These are phyloP conservation scores for Peucedramus taeniatus DNA, from an alignment of 2,113 vertebrate genomes.

Conservation along the genomic window DNA sequence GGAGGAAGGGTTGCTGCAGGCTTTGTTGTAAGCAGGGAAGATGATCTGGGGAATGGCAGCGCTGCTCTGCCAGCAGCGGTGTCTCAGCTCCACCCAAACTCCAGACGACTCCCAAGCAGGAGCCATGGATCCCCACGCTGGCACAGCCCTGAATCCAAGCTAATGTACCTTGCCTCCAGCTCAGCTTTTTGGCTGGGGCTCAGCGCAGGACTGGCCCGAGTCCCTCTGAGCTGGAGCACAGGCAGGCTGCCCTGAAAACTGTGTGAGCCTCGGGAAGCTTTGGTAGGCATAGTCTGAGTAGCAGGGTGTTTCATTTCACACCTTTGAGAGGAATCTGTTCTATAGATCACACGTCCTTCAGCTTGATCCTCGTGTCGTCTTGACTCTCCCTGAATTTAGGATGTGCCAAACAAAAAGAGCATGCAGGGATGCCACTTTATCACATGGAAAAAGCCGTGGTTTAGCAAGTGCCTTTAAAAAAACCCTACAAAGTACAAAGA, in stretches of 20 bases:
- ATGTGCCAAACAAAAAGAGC: background rate
- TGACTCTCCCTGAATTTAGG: background rate
- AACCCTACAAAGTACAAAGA: fast-evolving
- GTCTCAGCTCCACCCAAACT: fast-evolving
- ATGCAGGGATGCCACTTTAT: background rate
- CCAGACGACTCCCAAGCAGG: background rate
- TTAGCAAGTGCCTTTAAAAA: background rate
- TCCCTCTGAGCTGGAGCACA: background rate
- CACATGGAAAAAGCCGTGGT: background rate
- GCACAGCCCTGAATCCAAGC: background rate
- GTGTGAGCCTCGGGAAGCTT: background rate
- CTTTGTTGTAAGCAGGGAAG: background rate
- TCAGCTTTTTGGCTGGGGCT: background rate
- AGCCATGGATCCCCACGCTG: fast-evolving
- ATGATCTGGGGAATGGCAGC: background rate
- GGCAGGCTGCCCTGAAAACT: background rate
- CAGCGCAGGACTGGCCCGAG: background rate
- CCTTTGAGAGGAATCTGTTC: background rate
- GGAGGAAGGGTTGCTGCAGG: background rate
- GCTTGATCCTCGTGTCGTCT: background rate
- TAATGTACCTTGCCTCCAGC: background rate
- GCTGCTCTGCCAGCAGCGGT: background rate
- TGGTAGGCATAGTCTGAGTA: background rate
- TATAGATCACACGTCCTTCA: background rate
- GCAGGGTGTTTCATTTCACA: background rate